Base-by-base conservation (phyloP, 2,113 vertebrate species). In the Junco hyemalis region DNA sequence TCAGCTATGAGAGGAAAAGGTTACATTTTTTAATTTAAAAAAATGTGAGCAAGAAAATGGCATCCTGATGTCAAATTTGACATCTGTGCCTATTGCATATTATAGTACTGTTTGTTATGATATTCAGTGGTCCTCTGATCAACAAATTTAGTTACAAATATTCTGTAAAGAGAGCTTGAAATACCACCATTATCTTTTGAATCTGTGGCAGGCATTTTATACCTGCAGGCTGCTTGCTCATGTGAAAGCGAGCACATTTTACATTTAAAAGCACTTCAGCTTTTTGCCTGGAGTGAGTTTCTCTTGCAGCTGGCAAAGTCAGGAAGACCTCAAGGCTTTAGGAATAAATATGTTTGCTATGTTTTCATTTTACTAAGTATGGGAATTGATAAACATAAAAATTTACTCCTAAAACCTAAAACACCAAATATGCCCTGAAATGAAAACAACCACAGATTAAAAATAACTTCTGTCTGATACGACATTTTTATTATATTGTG, bases 201-300 rank as follows among this genome's bases (percentile, higher is more conserved):
- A 84, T 93, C 60, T 5, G 3, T 63, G 59, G 85, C 48, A 90
- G 93, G 60, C 89, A 74, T 60, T 93, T 89, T 92, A 92, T 88
- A 88, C 86, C 95, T 96, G 38, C 44, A 5, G 96, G 97, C 96
- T 96, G 93, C 85, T 94, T 96, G 81, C 64, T 96, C 94, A 96
- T 96, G 94, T 96, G 96, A 96, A 96, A 96, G 77, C 42, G 47
- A 97, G 63, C 87, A 91, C 91, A 96, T 97, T 97, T 97, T 94
- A 91, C 91, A 95, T 97, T 96, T 96, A 96, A 96, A 97, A 97
- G 92, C 92, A 95, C 77, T 96, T 95, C 79, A 95, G 89, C 72
- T 95, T 96, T 97, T 96, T 96, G 93, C 95, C 94, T 96, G 92
- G 86, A 94, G 96, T 95, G 94, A 93, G 68, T 92, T 96, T 81